Evolutionary conservation across 2,113 vertebrate species (phyloP).

Genomic region (Tachycineta bicolor): DNA sequence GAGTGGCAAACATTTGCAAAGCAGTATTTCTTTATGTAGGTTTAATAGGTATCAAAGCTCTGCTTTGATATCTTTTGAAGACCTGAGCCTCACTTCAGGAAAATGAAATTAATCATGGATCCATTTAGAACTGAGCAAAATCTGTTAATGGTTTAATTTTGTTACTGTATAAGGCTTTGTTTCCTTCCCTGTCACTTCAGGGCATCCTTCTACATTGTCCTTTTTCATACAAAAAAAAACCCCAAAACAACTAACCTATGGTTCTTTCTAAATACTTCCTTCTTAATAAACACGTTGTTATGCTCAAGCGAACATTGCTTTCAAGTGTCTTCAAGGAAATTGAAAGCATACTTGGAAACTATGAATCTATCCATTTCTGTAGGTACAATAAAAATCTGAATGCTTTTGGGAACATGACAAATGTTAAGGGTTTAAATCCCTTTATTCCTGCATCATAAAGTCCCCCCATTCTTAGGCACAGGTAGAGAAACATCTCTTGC

Average conservation of each 20-base stretch:
- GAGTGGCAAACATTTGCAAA: constrained; percentile 14
- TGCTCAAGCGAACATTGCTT: background rate
- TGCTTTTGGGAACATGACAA: background rate
- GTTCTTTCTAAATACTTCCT: background rate
- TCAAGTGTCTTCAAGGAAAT: background rate
- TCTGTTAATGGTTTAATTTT: background rate
- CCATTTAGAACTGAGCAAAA: background rate
- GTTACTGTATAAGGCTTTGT: background rate
- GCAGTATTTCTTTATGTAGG: background rate
- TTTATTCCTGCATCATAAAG: background rate
- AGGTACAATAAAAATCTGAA: background rate
- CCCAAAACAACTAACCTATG: background rate
- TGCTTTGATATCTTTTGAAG: background rate
- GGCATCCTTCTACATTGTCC: background rate
- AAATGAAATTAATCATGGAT: background rate
- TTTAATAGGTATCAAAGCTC: background rate
- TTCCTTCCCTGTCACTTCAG: background rate
- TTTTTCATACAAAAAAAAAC: background rate
- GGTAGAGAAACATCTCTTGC: background rate
- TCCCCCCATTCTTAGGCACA: background rate
- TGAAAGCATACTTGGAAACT: background rate
- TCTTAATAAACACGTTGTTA: background rate
- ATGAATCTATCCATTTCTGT: background rate
- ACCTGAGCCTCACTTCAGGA: background rate
- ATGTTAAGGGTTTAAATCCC: background rate